Evolutionary conservation across 2,888 invertebrate genomes (phyloP), one percentile per base, ranked within the genome.

Genomic region (Scaptomyza tumidula): DNA sequence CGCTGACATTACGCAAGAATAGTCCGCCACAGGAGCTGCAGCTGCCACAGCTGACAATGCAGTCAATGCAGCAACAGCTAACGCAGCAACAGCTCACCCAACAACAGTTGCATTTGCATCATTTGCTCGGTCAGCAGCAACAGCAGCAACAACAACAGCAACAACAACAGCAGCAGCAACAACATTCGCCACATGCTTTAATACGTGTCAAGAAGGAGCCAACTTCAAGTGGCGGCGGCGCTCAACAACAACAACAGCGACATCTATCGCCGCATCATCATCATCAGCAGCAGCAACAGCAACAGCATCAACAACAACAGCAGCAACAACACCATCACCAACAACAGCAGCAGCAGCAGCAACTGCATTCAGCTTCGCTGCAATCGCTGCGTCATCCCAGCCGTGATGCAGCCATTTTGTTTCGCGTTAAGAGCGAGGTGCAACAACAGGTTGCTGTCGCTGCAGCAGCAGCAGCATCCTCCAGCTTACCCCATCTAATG

Each of bases 371-470:
- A 39, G 91, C 91, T 35, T 92, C 93, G 35, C 90, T 93, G 62
- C 91, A 93, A 43, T 80, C 90, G 39, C 75, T 93, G 71, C 92
- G 93, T 3, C 93, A 93, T 85, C 93, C 93, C 14, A 91, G 88
- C 59, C 91, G 93, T n/a, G 92, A 92, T 61, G 92, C 92, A 1
- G 91, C 91, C 29, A 90, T 92, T 27, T 70, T 92, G 56, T 92
- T 92, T 78, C 91, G 92, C 11, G 92, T 92, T 11, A 92, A 92
- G 82, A 92, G 91, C 75, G 92, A 92, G 70, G 91, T 89, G 24
- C 91, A 91, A 19, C 91, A 91, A 31, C 91, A 91, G 70, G 90
- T 86, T 63, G 88, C 85, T 0, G 90, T 87, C n/a, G 82, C 82
- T 27, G 83, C 89, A 14, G 87, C 83, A 0, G 87, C 82, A 0